Evolutionary conservation across 1,140 invertebrate species (phyloP), one percentile per base, ranked within the genome.

Genomic region (Hylaeus anthracinus): DNA sequence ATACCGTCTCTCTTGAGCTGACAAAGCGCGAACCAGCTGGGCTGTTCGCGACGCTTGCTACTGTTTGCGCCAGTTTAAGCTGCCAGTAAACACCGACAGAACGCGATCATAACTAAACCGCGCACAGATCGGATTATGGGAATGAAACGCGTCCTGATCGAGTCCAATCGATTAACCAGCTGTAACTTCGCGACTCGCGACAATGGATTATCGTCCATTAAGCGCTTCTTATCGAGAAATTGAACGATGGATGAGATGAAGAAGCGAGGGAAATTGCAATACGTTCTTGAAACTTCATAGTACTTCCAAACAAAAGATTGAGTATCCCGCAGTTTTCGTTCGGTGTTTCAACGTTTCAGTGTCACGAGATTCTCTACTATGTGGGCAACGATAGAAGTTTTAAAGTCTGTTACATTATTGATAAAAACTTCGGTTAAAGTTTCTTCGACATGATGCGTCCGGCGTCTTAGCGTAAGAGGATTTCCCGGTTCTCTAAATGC

Each of bases 61-160:
- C 15, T 67, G 53, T 67, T 75, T 39, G 8, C 60, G 6, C 26
- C 14, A 37, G 9, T 48, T 67, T 76, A 67, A 58, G 26, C 12
- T 48, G 41, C 51, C 12, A 4, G 53, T 37, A 69, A 67, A 41
- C 39, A 64, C 14, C 26, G 48, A 53, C 6, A 41, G 48, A 74
- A 58, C 9, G 14, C 64, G 64, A 67, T 53, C 45, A 58, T 67
- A 55, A 75, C 51, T 56, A 75, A 75, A 76, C 64, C 64, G 64
- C 4, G 10, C 26, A 4, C 6, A 48, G 64, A 69, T 69, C 64
- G 53, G 26, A 76, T 76, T 76, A 76, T 67, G 12, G 41, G 39
- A n/a, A 58, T 69, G 74, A 58, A 76, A 76, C 64, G 64, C 64
- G 51, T 58, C 41, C 8, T 4, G 15, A 12, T 8, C 14, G 2